phyloP scores from a whole-genome alignment of 2,888 invertebrate genomes.

The Hemithea aestivaria region DNA sequence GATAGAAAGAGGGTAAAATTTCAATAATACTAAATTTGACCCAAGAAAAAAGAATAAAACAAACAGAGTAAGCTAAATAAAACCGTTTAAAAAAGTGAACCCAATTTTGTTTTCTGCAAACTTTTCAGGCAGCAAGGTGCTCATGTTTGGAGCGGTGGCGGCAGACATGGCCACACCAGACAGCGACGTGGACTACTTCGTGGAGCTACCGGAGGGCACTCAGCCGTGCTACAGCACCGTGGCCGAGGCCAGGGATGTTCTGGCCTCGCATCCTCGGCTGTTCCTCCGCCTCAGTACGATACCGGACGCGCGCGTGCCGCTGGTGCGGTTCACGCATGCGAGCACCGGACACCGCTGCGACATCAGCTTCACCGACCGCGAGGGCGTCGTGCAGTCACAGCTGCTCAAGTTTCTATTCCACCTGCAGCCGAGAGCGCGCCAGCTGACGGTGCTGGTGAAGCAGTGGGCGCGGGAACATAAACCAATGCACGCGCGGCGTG shows the following conservation, averaged over 20 bases:
- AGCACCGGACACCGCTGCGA: conserved; percentile 18
- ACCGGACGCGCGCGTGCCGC: background rate
- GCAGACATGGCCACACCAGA: conserved; percentile 23
- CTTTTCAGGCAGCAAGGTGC: conserved; percentile 23
- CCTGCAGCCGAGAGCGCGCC: conserved; percentile 16
- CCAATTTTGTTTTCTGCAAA: no score
- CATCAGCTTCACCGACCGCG: conserved; percentile 17
- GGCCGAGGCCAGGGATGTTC: conserved; percentile 6
- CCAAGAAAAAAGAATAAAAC: no score
- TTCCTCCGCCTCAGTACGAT: conserved; percentile 7
- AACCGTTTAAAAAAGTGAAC: no score
- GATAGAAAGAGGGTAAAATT: no score
- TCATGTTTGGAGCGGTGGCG: conserved; percentile 26
- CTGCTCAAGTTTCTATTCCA: conserved; percentile 23
- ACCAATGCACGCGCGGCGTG: background rate
- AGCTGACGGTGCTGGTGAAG: conserved; percentile 24
- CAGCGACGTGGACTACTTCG: conserved; percentile 32
- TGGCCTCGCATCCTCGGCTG: conserved; percentile 19
- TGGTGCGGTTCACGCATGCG: conserved; percentile 7
- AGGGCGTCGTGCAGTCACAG: conserved; percentile 3
- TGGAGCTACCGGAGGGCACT: conserved; percentile 14
- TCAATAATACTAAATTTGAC: no score
- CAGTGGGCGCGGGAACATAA: conserved; percentile 21
- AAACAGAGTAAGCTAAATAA: no score
- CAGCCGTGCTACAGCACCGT: conserved; percentile 5